phyloP scores from a whole-genome alignment of 2,797 vertebrate species.

The Vespertilio murinus region DNA sequence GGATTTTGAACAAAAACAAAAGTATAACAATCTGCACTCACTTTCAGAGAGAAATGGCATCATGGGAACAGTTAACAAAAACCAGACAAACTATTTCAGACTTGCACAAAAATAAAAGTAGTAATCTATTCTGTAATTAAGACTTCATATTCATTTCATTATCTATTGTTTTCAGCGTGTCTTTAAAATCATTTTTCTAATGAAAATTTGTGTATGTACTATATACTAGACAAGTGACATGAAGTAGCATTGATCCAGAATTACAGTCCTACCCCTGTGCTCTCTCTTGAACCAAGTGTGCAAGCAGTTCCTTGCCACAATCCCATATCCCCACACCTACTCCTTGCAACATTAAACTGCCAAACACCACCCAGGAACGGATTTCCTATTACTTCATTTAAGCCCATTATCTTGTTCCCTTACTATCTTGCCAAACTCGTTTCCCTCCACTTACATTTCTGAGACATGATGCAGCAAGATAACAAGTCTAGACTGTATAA shows the following conservation, averaged over 20 bases:
- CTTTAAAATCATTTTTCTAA: constrained; percentile 47
- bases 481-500: constrained; percentile 70
- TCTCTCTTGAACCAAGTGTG: not conserved
- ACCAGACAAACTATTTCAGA: not conserved
- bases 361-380: constrained; percentile 75
- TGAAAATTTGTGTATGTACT: not conserved
- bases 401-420: constrained; percentile 73
- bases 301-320: not conserved
- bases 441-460: constrained; percentile 64
- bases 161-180: not conserved
- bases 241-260: not conserved
- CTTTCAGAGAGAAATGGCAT: constrained; percentile 75
- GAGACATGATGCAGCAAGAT: constrained; percentile 54
- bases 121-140: not conserved
- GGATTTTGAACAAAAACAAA: constrained; percentile 67
- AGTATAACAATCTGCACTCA: constrained; percentile 39
- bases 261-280: not conserved
- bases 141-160: not conserved
- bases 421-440: constrained; percentile 74
- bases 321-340: constrained; percentile 49
- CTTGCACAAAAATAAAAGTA: constrained; percentile 33
- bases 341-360: constrained; percentile 65
- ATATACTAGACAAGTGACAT: not conserved
- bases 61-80: constrained; percentile 70
- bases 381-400: constrained; percentile 77